phyloP scores from a whole-genome alignment of 2,797 vertebrate genomes.

The Melanotaenia pygmaea region DNA sequence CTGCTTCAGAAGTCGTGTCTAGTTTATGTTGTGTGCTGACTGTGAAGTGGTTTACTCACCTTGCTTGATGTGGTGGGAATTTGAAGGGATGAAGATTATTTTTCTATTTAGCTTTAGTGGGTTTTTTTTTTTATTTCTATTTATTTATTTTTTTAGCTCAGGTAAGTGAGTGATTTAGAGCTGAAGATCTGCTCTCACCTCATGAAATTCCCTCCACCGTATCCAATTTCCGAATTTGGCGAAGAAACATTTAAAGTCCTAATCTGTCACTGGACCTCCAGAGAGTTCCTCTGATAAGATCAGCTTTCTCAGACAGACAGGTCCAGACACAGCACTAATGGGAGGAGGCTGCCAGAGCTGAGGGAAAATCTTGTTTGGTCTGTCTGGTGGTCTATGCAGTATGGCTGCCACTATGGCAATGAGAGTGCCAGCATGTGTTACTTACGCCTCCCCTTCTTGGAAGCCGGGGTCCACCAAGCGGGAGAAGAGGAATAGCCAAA shows the following conservation, averaged over 20 bases:
- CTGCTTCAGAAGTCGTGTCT: constrained; percentile 86
- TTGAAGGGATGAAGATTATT: background rate
- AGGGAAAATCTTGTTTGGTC: constrained; percentile 63
- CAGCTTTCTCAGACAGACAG: constrained; percentile 53
- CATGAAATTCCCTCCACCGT: constrained; percentile 38
- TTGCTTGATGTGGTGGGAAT: background rate
- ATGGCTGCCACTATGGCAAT: constrained; percentile 35
- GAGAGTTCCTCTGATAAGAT: constrained; percentile 66
- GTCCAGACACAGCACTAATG: constrained; percentile 33
- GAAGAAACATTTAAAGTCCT: constrained; percentile 56
- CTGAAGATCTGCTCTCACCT: constrained; percentile 37
- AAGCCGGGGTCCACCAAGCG: constrained; percentile 22
- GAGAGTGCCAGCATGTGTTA: constrained; percentile 44
- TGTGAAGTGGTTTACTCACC: constrained; percentile 34
- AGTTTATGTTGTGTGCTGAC: constrained; percentile 77
- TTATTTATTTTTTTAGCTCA: background rate
- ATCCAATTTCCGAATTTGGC: constrained; percentile 64
- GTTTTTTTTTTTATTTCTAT: background rate
- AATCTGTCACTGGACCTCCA: constrained; percentile 56
- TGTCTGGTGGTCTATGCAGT: constrained; percentile 53
- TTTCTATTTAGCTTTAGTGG: background rate
- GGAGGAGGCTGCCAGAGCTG: constrained; percentile 48
- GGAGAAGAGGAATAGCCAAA: constrained; percentile 26
- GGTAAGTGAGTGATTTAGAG: constrained; percentile 26
- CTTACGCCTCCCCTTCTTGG: constrained; percentile 26